Conservation (phyloP, 2,113 vertebrate species). For the Ciconia maguari region DNA sequence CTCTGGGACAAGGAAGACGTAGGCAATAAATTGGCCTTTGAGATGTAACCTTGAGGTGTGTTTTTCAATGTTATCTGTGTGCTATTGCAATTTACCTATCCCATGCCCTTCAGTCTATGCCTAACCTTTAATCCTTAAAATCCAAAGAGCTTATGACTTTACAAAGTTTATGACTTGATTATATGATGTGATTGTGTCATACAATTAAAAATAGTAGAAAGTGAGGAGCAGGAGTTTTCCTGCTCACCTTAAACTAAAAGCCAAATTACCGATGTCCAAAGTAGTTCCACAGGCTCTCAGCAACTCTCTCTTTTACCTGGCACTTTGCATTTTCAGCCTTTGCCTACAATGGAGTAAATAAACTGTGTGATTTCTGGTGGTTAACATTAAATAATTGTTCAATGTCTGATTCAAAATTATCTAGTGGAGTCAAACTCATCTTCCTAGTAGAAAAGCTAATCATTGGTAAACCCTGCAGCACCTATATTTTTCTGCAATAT, state of each 20-base stretch:
- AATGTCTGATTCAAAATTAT: background rate
- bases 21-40: background rate
- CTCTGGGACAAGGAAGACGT: background rate
- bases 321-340: background rate
- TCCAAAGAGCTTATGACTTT: background rate
- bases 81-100: background rate
- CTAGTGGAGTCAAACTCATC: background rate
- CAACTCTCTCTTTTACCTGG: background rate
- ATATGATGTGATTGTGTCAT: background rate
- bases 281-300: background rate
- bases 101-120: background rate
- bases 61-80: background rate
- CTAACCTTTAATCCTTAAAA: background rate
- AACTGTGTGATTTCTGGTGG: background rate
- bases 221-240: background rate
- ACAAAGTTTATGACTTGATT: background rate
- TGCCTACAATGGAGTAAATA: background rate
- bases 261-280: background rate
- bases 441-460: background rate
- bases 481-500: background rate
- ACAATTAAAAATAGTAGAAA: background rate
- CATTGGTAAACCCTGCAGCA: background rate
- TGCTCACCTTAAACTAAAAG: background rate
- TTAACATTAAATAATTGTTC: background rate
- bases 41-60: background rate